phyloP scores from a whole-genome alignment of 2,888 invertebrate genomes.

The Microplitis manilae region DNA sequence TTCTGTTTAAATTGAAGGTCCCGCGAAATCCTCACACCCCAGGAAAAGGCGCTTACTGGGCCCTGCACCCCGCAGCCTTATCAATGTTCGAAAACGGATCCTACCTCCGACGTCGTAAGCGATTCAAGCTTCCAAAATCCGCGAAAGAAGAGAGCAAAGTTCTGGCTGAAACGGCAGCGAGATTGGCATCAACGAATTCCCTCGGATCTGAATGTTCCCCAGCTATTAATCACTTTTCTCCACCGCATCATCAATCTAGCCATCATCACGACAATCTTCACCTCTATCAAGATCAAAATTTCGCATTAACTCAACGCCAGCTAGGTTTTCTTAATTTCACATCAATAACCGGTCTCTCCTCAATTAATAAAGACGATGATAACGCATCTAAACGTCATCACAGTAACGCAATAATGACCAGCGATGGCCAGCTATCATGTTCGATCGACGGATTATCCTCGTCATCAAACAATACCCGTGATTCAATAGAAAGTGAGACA shows the following conservation, averaged over 20 bases:
- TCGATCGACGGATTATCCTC: background rate
- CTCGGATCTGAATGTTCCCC: background rate
- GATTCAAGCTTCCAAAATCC: constrained; percentile 86
- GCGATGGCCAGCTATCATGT: background rate
- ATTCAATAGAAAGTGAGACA: background rate
- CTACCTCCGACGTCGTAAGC: constrained; percentile 82
- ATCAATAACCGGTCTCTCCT: constrained; percentile 32
- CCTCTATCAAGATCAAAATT: constrained; percentile 50
- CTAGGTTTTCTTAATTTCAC: constrained; percentile 48
- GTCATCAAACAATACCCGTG: background rate
- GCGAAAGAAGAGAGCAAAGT: constrained; percentile 73
- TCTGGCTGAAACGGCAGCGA: constrained; percentile 69
- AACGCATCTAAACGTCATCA: background rate
- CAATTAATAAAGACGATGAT: background rate
- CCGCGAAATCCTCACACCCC: constrained; percentile 85
- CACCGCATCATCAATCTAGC: constrained; percentile 66
- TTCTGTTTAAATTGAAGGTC: constrained; percentile 71
- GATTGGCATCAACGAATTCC: constrained; percentile 41
- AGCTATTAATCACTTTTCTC: background rate
- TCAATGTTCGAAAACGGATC: constrained; percentile 94
- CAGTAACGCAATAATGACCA: background rate
- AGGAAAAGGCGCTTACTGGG: constrained; percentile 89
- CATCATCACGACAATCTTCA: constrained; percentile 65
- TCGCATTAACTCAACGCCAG: constrained; percentile 53
- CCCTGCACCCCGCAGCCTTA: constrained; percentile 83